These are phyloP conservation scores for Melitaea athalia DNA, from an alignment of 2,888 invertebrate species.

Conservation along the genomic window DNA sequence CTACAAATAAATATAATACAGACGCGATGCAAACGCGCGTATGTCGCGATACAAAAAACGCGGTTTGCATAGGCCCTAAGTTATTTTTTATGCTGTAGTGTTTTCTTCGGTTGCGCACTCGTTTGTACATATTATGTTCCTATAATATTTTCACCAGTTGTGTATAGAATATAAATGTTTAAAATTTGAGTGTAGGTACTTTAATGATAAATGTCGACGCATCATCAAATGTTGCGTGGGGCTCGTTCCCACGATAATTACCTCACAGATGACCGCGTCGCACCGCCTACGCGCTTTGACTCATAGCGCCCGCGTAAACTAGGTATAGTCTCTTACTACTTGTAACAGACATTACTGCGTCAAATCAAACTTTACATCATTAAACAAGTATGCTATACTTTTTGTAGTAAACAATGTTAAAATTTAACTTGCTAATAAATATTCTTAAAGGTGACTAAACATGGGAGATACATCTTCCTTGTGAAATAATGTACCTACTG, in stretches of 20 bases:
- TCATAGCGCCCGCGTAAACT: slow-evolving; percentile 36
- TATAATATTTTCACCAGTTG: neutral
- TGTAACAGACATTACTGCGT: neutral
- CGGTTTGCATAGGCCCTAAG: too few species aligned
- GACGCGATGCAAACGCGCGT: too few species aligned
- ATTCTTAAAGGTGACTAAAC: neutral
- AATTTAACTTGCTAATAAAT: too few species aligned
- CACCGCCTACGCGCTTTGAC: slow-evolving; percentile 46
- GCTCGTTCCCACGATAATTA: slow-evolving; percentile 77
- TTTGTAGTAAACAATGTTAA: neutral
- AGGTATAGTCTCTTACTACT: slow-evolving; percentile 7
- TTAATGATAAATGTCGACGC: slow-evolving; percentile 10
- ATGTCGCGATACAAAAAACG: too few species aligned
- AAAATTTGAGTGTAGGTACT: neutral
- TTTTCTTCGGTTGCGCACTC: neutral
- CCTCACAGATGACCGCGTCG: slow-evolving; percentile 57
- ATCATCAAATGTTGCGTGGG: slow-evolving; percentile 40
- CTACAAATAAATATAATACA: too few species aligned
- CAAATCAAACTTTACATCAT: neutral
- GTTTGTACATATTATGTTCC: neutral
- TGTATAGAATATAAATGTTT: neutral
- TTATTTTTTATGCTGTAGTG: too few species aligned
- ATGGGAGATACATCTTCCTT: neutral
- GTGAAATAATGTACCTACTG: neutral
- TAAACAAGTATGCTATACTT: neutral